These are phyloP conservation scores for Paedocypris sp. DNA, from an alignment of 2,113 vertebrate species.

Conservation along the genomic window DNA sequence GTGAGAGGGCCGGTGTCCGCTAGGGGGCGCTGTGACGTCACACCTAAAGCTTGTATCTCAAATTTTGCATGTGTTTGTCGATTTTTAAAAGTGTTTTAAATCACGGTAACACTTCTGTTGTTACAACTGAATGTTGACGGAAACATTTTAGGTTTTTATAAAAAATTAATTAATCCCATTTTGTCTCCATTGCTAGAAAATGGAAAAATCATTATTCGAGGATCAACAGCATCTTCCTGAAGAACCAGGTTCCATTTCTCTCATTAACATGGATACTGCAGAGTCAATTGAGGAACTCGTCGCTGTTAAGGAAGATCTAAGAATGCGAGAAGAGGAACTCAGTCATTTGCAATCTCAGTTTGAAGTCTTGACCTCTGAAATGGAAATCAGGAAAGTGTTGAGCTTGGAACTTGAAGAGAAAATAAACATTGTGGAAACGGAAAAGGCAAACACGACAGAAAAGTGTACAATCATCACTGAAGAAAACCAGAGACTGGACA, in stretches of 20 bases:
- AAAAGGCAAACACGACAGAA: constrained; percentile 41
- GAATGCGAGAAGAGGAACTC: constrained; percentile 38
- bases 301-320: constrained; percentile 28
- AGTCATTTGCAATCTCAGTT: constrained; percentile 49
- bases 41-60: too few species aligned
- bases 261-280: background rate
- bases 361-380: constrained; percentile 47
- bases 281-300: background rate
- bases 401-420: constrained; percentile 52
- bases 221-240: background rate
- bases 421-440: constrained; percentile 48
- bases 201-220: background rate
- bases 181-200: background rate
- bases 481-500: constrained; percentile 44
- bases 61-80: too few species aligned
- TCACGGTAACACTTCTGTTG: too few species aligned
- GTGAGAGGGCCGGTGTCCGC: too few species aligned
- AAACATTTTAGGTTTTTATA: too few species aligned
- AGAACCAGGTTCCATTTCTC: background rate
- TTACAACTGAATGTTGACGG: too few species aligned
- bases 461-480: constrained; percentile 38
- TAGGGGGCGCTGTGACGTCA: too few species aligned
- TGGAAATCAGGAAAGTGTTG: constrained; percentile 47
- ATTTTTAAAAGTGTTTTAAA: too few species aligned
- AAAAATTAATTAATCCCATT: too few species aligned